These are phyloP conservation scores for Trematomus bernacchii DNA, from an alignment of 2,797 vertebrate genomes.

Conservation along the genomic window DNA sequence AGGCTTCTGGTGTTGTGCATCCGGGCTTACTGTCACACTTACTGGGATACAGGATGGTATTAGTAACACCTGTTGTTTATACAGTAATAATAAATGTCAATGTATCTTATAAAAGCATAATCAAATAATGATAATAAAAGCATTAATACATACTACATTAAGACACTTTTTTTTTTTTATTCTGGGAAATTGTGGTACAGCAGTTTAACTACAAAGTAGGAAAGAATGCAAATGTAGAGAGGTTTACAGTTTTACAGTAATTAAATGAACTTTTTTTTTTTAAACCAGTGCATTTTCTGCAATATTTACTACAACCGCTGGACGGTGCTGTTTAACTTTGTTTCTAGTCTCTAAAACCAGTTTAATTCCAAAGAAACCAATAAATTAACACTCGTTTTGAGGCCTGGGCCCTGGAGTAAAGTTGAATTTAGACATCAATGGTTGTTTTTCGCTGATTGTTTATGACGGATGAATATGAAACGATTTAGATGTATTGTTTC, in stretches of 20 bases:
- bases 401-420: too few species aligned
- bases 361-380: background rate
- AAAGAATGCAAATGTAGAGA: background rate
- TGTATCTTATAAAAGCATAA: constrained; percentile 3
- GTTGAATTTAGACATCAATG: background rate
- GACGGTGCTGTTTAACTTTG: constrained; percentile 25
- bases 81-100: background rate
- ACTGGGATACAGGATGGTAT: constrained; percentile 9
- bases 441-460: background rate
- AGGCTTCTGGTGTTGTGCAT: background rate
- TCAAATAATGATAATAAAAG: too few species aligned
- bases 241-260: too few species aligned
- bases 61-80: background rate
- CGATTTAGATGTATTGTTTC: background rate
- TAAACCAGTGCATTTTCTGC: too few species aligned
- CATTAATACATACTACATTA: too few species aligned
- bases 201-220: background rate
- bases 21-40: background rate
- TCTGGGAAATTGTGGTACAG: background rate
- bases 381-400: background rate
- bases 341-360: background rate
- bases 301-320: background rate
- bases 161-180: background rate
- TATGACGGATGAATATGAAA: background rate
- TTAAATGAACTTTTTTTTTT: too few species aligned